A percentile compares a stretch with the other conserved stretches of the same genome.
phyloP scores from a whole-genome alignment of 2,113 vertebrate genomes.

The Pelecanus crispus region DNA sequence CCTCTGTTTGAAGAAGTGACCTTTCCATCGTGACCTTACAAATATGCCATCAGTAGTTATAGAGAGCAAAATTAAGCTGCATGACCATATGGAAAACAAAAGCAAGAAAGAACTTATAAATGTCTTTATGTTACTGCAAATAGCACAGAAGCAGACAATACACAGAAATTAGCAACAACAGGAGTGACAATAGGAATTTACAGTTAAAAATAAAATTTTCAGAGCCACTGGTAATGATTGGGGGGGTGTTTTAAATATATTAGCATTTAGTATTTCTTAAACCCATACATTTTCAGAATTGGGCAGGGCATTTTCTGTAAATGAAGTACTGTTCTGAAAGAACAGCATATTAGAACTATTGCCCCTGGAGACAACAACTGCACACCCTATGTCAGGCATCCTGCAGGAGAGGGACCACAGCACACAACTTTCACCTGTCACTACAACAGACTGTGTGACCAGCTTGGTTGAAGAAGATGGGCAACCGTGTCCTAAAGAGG shows the following conservation, averaged over 20 bases:
- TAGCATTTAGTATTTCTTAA: background rate
- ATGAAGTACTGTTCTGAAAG: fast-evolving
- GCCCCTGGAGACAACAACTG: background rate
- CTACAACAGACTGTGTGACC: background rate
- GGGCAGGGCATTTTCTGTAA: background rate
- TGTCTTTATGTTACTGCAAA: background rate
- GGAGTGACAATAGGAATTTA: background rate
- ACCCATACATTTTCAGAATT: background rate
- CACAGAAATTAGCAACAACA: background rate
- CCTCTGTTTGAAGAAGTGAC: background rate
- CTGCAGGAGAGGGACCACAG: background rate
- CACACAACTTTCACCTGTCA: too few relatives aligned
- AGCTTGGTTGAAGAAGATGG: background rate
- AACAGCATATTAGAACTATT: background rate
- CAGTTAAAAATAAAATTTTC: background rate
- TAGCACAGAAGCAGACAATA: background rate
- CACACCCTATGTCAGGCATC: fast-evolving
- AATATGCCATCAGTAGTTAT: background rate
- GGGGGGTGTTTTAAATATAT: background rate
- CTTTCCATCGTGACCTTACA: background rate
- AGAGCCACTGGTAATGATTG: background rate
- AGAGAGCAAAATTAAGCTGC: background rate
- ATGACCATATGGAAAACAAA: background rate
- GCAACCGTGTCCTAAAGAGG: background rate
- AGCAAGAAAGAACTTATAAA: background rate